These are phyloP conservation scores for Philaenus spumarius DNA, from an alignment of 1,140 invertebrate species.

Conservation along the genomic window DNA sequence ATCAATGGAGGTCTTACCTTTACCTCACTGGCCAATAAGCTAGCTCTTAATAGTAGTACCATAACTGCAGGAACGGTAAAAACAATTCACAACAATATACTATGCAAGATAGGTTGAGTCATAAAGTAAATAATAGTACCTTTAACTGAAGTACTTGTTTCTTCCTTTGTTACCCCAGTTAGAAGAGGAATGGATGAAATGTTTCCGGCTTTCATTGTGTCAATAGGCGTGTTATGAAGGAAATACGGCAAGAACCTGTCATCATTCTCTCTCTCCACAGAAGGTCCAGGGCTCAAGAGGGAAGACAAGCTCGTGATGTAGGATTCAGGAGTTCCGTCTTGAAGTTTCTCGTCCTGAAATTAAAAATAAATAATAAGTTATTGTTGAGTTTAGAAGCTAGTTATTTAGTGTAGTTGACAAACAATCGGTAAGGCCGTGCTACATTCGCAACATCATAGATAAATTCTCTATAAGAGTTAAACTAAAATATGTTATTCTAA, in stretches of 20 bases:
- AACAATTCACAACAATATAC: too few species aligned
- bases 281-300: slow-evolving; percentile 44
- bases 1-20: too few species aligned
- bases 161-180: slow-evolving; percentile 61
- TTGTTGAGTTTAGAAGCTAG: too few species aligned
- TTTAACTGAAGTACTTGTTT: slow-evolving; percentile 53
- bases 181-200: slow-evolving; percentile 55
- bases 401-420: too few species aligned
- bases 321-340: slow-evolving; percentile 39
- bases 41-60: too few species aligned
- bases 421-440: too few species aligned
- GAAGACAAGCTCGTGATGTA: slow-evolving; percentile 36
- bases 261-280: slow-evolving; percentile 57
- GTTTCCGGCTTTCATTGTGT: slow-evolving; percentile 46
- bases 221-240: slow-evolving; percentile 21
- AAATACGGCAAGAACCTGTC: slow-evolving; percentile 36
- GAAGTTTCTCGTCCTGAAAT: slow-evolving; percentile 29
- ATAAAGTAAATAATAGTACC: slow-evolving; percentile 35
- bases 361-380: too few species aligned
- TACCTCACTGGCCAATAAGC: too few species aligned
- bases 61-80: too few species aligned
- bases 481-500: neutral
- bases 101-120: too few species aligned
- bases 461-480: neutral
- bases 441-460: neutral